Evolutionary conservation across 2,888 invertebrate genomes (phyloP), one percentile per base, ranked within the genome.

Genomic region (Lasioglossum leucozonium): DNA sequence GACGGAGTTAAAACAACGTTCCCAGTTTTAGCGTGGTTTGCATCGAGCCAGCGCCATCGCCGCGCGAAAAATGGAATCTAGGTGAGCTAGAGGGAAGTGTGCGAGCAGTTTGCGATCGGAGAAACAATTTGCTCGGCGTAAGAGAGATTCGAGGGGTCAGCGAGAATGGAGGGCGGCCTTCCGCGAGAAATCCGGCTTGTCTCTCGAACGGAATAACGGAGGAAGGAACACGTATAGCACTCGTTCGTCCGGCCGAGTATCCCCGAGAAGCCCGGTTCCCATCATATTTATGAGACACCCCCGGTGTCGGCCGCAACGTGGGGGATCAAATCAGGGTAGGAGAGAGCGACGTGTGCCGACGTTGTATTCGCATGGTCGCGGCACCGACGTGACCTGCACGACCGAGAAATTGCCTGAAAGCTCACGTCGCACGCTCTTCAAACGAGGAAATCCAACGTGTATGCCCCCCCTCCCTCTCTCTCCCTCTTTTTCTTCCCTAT

Each of bases 401-500:
- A 73, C 67, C 71, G 89, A 87, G 80, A 89, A 89, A 89, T 89
- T 79, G 88, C 74, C 81, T 80, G 83, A 88, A 90, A 90, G 85
- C 80, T 86, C 85, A 81, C 86, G 87, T 90, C 88, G 90, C 86
- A 85, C 85, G 91, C 85, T 87, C 79, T 76, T 90, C 87, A 72
- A 87, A 83, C 85, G 87, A 81, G 82, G 83, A 88, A 90, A 90
- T 90, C 86, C 85, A 78, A 74, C 69, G 69, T 58, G 71, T 51
- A 10, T 51, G 5, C 0, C 2, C 5, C 51, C n/a, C n/a, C n/a
- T n/a, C n/a, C n/a, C n/a, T n/a, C n/a, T 10, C 22, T 51, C 22
- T 51, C 22, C n/a, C 51, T 51, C 22, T 51, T 6, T 72, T 69
- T 13, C 69, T 11, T 11, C 37, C 37, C 26, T 13, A 40, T 65